A percentile compares a stretch with the other conserved stretches of the same genome.
These are phyloP conservation scores for Antennarius maculatus DNA, from an alignment of 2,797 vertebrate genomes.

Conservation along the genomic window DNA sequence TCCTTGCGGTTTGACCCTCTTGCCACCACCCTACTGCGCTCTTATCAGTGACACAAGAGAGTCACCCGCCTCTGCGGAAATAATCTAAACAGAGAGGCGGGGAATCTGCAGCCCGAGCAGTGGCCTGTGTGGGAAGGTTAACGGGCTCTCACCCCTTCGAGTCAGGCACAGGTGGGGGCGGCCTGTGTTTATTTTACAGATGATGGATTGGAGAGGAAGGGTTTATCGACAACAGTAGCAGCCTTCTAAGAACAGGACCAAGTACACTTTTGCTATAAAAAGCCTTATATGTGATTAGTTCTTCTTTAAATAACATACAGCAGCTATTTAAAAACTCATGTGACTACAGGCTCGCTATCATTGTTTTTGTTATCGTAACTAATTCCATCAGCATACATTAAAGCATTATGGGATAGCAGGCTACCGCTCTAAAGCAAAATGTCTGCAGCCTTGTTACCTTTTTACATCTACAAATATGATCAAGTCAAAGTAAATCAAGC, in stretches of 20 bases:
- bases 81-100: slow-evolving; percentile 75
- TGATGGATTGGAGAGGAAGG: slow-evolving; percentile 65
- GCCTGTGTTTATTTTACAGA: slow-evolving; percentile 73
- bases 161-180: slow-evolving; percentile 66
- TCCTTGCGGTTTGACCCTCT: slow-evolving; percentile 78
- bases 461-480: too few relatives aligned
- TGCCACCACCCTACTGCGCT: slow-evolving; percentile 69
- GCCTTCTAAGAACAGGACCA: slow-evolving; percentile 36
- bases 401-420: background rate
- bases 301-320: slow-evolving; percentile 9
- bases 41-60: slow-evolving; percentile 80
- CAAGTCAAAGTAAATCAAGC: background rate
- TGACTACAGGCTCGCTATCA: background rate
- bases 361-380: slow-evolving; percentile 2
- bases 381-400: background rate
- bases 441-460: too few relatives aligned
- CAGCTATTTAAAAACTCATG: slow-evolving; percentile 3
- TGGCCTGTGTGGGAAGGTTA: slow-evolving; percentile 73
- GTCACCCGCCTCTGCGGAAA: slow-evolving; percentile 71
- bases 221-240: slow-evolving; percentile 54
- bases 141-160: slow-evolving; percentile 68
- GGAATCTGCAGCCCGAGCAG: slow-evolving; percentile 49
- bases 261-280: slow-evolving; percentile 34
- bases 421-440: too few relatives aligned
- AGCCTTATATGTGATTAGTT: slow-evolving; percentile 11